Percentiles rank a stretch among this genome's conserved stretches.
Conservation (phyloP, 2,113 vertebrate genomes). For the Hepsetus odoe region DNA sequence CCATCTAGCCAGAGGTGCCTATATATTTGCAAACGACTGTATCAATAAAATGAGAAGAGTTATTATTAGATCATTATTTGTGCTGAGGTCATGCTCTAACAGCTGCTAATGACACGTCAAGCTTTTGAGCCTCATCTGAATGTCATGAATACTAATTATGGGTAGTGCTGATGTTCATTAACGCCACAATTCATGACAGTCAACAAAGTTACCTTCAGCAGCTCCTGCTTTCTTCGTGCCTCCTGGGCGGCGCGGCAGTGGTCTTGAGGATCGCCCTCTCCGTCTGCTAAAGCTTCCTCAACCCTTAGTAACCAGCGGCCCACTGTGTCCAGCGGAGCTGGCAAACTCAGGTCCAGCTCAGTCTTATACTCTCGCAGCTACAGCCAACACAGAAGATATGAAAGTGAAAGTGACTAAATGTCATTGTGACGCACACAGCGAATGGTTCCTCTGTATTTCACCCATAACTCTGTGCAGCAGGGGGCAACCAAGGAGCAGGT, state of each 20-base stretch:
- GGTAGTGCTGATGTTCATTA: not conserved
- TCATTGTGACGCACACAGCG: too few species aligned
- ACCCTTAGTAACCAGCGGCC: constrained; percentile 84
- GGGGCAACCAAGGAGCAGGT: too few species aligned
- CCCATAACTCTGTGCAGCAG: too few species aligned
- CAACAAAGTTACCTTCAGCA: constrained; percentile 82
- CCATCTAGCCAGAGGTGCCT: too few species aligned
- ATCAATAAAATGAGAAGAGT: too few species aligned
- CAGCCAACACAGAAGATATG: constrained; percentile 45
- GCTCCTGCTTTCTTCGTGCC: constrained; percentile 76
- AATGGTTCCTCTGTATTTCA: too few species aligned
- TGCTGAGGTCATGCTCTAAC: too few species aligned
- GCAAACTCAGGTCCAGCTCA: constrained; percentile 80
- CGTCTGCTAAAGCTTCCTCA: constrained; percentile 76
- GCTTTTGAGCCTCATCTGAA: not conserved
- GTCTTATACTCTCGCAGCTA: constrained; percentile 83
- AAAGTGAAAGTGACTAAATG: too few species aligned
- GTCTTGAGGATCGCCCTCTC: constrained; percentile 73
- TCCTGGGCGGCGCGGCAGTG: constrained; percentile 71
- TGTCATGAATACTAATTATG: not conserved
- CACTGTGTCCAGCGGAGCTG: constrained; percentile 75
- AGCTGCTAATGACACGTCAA: too few species aligned
- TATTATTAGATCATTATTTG: too few species aligned
- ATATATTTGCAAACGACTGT: too few species aligned
- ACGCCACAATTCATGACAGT: too few species aligned